Evolutionary conservation across 2,888 invertebrate species (phyloP), one percentile per base, ranked within the genome.

Genomic region (Eupithecia subumbrata): DNA sequence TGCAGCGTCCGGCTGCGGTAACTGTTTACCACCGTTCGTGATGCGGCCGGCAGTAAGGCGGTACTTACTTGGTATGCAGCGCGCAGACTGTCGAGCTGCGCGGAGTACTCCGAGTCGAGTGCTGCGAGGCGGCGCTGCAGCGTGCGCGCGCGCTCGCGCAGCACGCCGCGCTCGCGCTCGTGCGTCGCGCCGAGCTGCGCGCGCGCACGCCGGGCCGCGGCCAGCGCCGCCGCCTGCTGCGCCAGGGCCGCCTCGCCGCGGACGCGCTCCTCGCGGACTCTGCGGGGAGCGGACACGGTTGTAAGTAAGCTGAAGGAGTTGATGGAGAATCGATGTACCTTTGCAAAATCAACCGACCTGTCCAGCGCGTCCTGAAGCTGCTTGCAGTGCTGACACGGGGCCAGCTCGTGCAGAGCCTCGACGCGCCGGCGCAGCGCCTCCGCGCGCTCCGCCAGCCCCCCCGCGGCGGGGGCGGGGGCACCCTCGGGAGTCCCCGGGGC

Each of bases 71-170:
- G 96, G 88, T 98, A 98, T 11, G 97, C 97, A 22, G 97, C 96
- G 64, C 97, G 95, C 74, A 98, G 92, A 84, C 97, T 97, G 85
- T 97, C 97, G 74, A 98, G 95, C 89, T 98, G 98, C 83, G 97
- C 97, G 73, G 97, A 96, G 90, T 98, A 97, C 90, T 98, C 98
- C 11, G 97, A 96, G 89, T 98, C 97, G 76, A 98, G 94, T 52
- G 97, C 96, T 80, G 96, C 96, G 79, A 97, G 95, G 34, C 97
- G 95, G 52, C 96, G 95, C 88, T 97, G 97, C 82, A 97, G 92
- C 79, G 96, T 96, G 76, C 96, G 95, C 75, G 97, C 96, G 76
- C 97, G 96, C 84, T 97, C 97, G 48, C 97, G 90, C 73, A 96
- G 92, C 77, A 95, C 95, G 43, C 95, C 96, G 80, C 96, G 95